Evolutionary conservation across 2,797 vertebrate species (phyloP).

Genomic region (Hafferia zeledoni): DNA sequence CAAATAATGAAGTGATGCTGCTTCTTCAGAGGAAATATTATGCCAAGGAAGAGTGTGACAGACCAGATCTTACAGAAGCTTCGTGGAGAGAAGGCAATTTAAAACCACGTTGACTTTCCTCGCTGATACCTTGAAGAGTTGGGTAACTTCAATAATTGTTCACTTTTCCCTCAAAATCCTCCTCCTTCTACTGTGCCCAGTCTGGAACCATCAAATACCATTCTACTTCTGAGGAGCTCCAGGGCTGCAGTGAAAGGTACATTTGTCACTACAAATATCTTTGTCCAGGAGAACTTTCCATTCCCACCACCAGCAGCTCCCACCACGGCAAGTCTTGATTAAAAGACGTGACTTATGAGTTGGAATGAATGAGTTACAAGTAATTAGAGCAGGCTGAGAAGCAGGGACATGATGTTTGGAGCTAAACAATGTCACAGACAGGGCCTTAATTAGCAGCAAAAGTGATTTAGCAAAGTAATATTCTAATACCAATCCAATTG

Average conservation of each 20-base stretch:
- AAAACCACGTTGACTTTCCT: not conserved
- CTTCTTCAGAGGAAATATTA: not conserved
- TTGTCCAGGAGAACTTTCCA: not conserved
- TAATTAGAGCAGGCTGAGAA: constrained; percentile 25
- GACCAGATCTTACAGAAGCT: not conserved
- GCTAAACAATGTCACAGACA: constrained; percentile 6
- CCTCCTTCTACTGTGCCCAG: not conserved
- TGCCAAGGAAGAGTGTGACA: not conserved
- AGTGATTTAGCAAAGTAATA: constrained; percentile 64
- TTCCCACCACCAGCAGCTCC: not conserved
- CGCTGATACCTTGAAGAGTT: not conserved
- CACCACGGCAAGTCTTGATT: not conserved
- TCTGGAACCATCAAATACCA: not conserved
- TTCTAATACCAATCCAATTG: constrained; percentile 45
- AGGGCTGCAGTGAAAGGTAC: not conserved
- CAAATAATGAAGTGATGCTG: not conserved
- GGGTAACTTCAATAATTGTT: not conserved
- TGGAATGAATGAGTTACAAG: constrained; percentile 9
- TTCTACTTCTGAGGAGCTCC: not conserved
- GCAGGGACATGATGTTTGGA: constrained; percentile 3
- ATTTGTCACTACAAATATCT: constrained; percentile 27
- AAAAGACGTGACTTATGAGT: not conserved
- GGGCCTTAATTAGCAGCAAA: constrained; percentile 53
- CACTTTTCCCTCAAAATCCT: not conserved
- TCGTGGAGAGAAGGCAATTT: not conserved